Evolutionary conservation across 2,113 vertebrate genomes (phyloP), one percentile per base, ranked within the genome.

Genomic region (Xiphias gladius): DNA sequence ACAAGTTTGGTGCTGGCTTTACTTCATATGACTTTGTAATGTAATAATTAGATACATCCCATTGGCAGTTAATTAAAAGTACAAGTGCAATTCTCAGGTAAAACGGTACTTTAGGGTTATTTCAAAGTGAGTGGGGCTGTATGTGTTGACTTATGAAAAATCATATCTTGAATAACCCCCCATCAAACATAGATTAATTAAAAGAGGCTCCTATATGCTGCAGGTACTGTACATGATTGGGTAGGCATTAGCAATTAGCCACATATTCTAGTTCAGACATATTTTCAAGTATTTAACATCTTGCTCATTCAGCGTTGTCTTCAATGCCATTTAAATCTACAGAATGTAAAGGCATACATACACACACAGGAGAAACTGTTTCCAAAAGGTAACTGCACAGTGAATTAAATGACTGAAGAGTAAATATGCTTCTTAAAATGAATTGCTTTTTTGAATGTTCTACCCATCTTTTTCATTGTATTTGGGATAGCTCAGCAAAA

Each of bases 341-440:
- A 79, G 2, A 78, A 48, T 48, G 28, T 10, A 58, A 54, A 72
- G 17, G 11, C 10, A 67, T 4, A 32, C 14, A 39, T 41, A 8
- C 30, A 59, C 5, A 52, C 20, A 50, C 52, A 54, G 2, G n/a
- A n/a, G n/a, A 43, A 5, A 55, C 52, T 50, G 3, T 67, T 79
- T 74, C 63, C 24, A 54, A 62, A 87, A 85, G 79, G 70, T 82
- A 72, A 77, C 0, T 50, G 37, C 58, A 73, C 68, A 58, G 69
- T 63, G 19, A 63, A 78, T 64, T 46, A 70, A 58, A 70, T 73
- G 59, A 61, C 26, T 43, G 43, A 78, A 75, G 69, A 74, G 26
- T 70, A 73, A 78, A 58, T 69, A 20, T 20, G 62, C 54, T 9
- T 75, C 72, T 74, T 68, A 78, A 81, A 85, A 81, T 69, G 55